Evolutionary conservation across 2,888 invertebrate genomes (phyloP), one percentile per base, ranked within the genome.

Genomic region (Heteromurus nitidus): DNA sequence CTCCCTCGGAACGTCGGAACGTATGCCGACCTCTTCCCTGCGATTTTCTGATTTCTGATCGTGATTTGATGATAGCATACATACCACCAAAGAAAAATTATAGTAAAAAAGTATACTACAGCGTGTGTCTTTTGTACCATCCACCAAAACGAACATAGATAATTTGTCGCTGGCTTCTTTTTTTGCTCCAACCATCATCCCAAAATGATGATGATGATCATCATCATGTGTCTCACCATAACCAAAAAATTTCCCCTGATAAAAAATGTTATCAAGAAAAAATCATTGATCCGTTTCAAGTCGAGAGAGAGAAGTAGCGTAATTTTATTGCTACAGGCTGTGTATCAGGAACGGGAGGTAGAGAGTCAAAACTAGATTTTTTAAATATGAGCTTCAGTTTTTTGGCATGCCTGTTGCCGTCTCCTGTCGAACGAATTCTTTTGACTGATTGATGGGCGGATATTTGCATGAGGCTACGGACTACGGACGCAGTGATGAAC

Each of bases 371-470:
- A 76, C 68, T 68, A 60, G 76, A 76, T 76, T 65, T 76, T 65
- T 53, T 31, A 62, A 9, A 58, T 70, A 65, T 30, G 31, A 31
- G 31, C 9, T 28, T 60, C 42, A 22, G n/a, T 53, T 7, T 62
- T 20, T 60, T 65, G 44, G 53, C 16, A 47, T 28, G 64, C 44
- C 20, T 28, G 28, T 47, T 44, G 20, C 53, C 13, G 64, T 30
- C 20, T 47, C 18, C n/a, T 60, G 73, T 24, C 30, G 47, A 53
- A 70, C 44, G 67, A 47, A 47, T 65, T 36, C 36, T 69, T 70
- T n/a, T 60, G 55, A 67, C 73, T 73, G 80, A 73, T 73, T 80
- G 80, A 80, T 80, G 80, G 80, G 73, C 73, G 80, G 80, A 73
- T 72, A 80, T 73, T 80, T 80, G 62, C 72, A 79, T 79, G 67